Evolutionary conservation across 2,888 invertebrate genomes (phyloP).

Genomic region (Coremacera marginata): DNA sequence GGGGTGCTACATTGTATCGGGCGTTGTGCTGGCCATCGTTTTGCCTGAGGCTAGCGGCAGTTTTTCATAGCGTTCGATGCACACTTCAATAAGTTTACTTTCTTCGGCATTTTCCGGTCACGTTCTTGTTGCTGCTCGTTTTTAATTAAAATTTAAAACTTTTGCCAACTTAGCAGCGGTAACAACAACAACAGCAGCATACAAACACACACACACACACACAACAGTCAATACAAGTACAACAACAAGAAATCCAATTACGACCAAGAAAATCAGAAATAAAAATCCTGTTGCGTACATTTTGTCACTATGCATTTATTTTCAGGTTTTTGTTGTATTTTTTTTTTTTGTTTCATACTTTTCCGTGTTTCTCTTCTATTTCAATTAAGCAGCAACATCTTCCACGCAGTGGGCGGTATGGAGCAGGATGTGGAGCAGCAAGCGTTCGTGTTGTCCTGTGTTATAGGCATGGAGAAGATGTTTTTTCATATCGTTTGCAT

Average conservation of each 20-base stretch:
- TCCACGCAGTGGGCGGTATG: too few relatives aligned
- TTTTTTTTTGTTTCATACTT: not conserved
- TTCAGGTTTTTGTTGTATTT: not conserved
- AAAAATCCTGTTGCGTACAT: constrained; percentile 28
- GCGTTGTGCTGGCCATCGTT: not conserved
- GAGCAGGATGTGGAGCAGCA: not conserved
- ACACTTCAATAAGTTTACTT: constrained; percentile 1
- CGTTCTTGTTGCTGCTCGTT: constrained; percentile 19
- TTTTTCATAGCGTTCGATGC: not conserved
- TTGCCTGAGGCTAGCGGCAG: not conserved
- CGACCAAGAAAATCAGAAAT: constrained; percentile 20
- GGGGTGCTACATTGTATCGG: not conserved
- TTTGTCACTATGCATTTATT: constrained; percentile 26
- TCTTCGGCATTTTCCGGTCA: constrained; percentile 22
- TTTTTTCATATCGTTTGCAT: not conserved
- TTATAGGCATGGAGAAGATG: not conserved
- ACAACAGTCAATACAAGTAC: not conserved
- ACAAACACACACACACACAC: not conserved
- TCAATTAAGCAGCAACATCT: constrained; percentile 1
- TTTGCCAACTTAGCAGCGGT: constrained; percentile 7
- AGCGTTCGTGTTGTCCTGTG: not conserved
- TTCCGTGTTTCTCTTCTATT: too few relatives aligned
- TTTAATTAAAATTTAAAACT: constrained; percentile 36
- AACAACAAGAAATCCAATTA: constrained; percentile 28
- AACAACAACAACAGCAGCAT: constrained; percentile 8